Percentiles rank a stretch among this genome's conserved stretches.
These are phyloP conservation scores for Connochaetes taurinus DNA, from an alignment of 2,113 vertebrate genomes.

Conservation along the genomic window DNA sequence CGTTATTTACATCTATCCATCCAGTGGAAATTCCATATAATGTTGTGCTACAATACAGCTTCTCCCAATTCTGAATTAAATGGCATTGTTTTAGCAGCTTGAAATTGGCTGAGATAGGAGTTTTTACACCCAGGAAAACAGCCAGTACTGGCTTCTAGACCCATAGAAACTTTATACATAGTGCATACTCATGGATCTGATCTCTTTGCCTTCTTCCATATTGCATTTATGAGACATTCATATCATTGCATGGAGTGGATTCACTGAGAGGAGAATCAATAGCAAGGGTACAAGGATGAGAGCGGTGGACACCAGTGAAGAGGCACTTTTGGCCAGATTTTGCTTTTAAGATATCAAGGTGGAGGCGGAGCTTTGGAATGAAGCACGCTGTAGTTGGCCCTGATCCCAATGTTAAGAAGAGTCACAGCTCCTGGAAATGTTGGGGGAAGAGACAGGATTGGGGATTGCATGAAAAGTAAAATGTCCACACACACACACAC, in stretches of 20 bases:
- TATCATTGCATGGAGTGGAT: background rate
- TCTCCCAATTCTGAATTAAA: background rate
- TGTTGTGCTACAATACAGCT: background rate
- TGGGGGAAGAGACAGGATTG: background rate
- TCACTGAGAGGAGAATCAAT: background rate
- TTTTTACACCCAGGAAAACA: background rate
- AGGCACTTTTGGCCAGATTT: background rate
- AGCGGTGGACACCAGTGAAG: background rate
- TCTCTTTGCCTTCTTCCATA: background rate
- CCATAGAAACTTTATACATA: background rate
- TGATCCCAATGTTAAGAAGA: background rate
- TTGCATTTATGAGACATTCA: background rate
- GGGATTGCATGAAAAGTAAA: background rate
- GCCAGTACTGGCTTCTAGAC: background rate
- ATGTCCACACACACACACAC: background rate
- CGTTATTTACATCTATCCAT: background rate
- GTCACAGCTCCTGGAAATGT: background rate
- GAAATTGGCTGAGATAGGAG: background rate
- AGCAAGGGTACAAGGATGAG: background rate
- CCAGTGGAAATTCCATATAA: background rate
- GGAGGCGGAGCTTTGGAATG: background rate
- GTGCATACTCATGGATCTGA: too few relatives aligned
- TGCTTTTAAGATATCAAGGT: background rate
- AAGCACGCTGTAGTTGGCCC: background rate
- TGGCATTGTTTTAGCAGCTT: background rate